Conservation (phyloP, 2,888 invertebrate species). For the Philaethria dido region DNA sequence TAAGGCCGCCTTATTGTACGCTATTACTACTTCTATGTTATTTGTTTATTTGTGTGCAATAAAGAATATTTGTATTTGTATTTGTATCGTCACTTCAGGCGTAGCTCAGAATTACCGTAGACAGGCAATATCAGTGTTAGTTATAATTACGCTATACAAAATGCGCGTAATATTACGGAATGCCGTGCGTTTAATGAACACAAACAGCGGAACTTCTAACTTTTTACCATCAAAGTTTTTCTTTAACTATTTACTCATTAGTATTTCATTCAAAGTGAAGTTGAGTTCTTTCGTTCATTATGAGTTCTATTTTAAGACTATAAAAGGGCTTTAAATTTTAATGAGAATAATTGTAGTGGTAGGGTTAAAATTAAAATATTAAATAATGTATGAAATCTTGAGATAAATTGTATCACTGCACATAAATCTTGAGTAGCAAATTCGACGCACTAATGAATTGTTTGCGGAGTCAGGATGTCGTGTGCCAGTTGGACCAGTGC, state of each 20-base stretch:
- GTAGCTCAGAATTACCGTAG: neutral
- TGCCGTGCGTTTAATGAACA: constrained; percentile 20
- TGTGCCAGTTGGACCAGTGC: constrained; percentile 74
- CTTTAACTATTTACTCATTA: constrained; percentile 23
- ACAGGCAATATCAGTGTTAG: constrained; percentile 5
- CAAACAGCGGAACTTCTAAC: constrained; percentile 22
- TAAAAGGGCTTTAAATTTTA: constrained; percentile 8
- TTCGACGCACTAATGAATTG: constrained; percentile 74
- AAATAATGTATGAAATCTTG: constrained; percentile 24
- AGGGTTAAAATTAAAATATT: constrained; percentile 18
- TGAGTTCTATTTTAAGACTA: constrained; percentile 5
- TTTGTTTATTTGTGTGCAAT: no score
- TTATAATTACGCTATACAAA: constrained; percentile 5
- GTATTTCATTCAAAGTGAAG: constrained; percentile 20
- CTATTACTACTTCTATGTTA: no score
- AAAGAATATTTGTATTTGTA: no score
- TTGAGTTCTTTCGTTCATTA: constrained; percentile 14
- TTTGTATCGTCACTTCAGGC: no score
- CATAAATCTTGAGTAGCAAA: constrained; percentile 64
- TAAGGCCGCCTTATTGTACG: no score
- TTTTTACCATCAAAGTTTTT: constrained; percentile 14
- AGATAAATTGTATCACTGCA: constrained; percentile 50
- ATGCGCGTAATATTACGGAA: constrained; percentile 8
- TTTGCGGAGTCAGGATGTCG: constrained; percentile 61
- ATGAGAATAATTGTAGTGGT: constrained; percentile 17